phyloP scores from a whole-genome alignment of 2,888 invertebrate genomes.

The Trichopoda pennipes region DNA sequence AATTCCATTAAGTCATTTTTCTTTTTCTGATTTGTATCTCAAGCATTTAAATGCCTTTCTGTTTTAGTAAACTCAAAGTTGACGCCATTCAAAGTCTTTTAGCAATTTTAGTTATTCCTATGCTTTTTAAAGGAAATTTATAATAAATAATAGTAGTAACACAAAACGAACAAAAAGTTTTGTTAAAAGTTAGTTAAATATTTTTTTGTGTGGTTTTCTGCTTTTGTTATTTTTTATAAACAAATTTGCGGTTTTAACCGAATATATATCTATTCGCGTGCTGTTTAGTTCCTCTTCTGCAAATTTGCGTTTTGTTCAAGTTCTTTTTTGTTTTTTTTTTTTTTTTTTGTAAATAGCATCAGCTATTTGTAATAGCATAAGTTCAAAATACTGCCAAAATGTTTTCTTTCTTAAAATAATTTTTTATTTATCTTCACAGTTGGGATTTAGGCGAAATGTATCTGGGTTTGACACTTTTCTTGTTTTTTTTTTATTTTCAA shows the following conservation, averaged over 20 bases:
- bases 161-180: constrained; percentile 50
- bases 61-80: constrained; percentile 55
- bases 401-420: neutral
- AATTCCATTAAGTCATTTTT: neutral
- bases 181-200: constrained; percentile 49
- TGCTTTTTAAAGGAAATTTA: constrained; percentile 30
- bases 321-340: constrained; percentile 13
- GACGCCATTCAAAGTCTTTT: constrained; percentile 56
- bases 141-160: constrained; percentile 54
- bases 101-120: constrained; percentile 40
- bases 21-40: neutral
- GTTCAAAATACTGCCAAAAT: constrained; percentile 10
- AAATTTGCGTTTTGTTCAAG: constrained; percentile 2
- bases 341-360: neutral
- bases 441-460: constrained; percentile 12
- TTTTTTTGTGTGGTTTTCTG: neutral
- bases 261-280: constrained; percentile 30
- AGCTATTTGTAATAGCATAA: constrained; percentile 4
- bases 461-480: constrained; percentile 36
- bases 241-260: constrained; percentile 34
- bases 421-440: neutral
- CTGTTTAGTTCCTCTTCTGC: neutral
- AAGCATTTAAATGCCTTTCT: constrained; percentile 45
- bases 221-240: constrained; percentile 7
- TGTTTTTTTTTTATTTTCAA: neutral